Evolutionary conservation across 2,797 vertebrate genomes (phyloP), one percentile per base, ranked within the genome.

Genomic region (Falco columbarius): DNA sequence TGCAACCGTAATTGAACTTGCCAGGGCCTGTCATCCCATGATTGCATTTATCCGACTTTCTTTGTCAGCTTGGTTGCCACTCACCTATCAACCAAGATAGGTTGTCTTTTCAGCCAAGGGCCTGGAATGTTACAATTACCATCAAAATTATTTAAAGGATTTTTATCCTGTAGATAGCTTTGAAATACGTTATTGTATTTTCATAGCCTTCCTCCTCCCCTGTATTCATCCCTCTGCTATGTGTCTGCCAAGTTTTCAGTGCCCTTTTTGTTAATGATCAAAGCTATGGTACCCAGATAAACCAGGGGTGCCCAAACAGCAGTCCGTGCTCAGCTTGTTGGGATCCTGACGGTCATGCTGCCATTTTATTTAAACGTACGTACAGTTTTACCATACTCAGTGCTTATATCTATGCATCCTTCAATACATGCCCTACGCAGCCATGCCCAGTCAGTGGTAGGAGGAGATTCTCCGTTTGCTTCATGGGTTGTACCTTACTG

Each of bases 21-120:
- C 97, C 86, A 79, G 58, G 24, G 27, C 89, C 90, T 95, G 95
- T 93, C 97, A 92, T 88, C 79, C 92, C 58, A 51, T 81, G 79
- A 95, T 70, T 92, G 90, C 86, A 34, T 88, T 96, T 95, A 84
- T 95, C 83, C 67, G 93, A 71, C 76, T 68, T 85, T 52, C 81
- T 80, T 75, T 92, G 81, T 91, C 97, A 81, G 90, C 84, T 82
- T 75, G 71, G 81, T 83, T 91, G 86, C 92, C 66, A 17, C 68
- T 96, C 14, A 7, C 90, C 90, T 52, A 19, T 83, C 81, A 82
- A n/a, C 72, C 54, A n/a, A 0, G 4, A 70, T 68, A 68, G 46
- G 54, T 84, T 87, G 81, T 67, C 95, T 93, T 89, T 59, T 62
- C 82, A 90, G 86, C 89, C 46, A 22, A 62, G n/a, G 66, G 56